Evolutionary conservation across 2,113 vertebrate genomes (phyloP).

Genomic region (Psilopsiagon aymara): DNA sequence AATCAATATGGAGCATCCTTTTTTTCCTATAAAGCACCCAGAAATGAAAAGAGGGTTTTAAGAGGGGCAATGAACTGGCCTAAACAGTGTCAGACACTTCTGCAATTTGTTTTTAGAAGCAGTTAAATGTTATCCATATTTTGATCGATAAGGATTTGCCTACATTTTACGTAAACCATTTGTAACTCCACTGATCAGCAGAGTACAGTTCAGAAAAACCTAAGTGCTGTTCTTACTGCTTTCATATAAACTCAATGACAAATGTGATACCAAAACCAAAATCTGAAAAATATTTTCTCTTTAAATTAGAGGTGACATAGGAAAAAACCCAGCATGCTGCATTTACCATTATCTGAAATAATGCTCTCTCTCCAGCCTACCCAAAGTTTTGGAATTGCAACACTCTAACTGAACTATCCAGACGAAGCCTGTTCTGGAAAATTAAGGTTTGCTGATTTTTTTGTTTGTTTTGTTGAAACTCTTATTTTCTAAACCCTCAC

Average conservation of each 20-base stretch:
- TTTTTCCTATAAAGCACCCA: neutral
- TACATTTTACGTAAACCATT: slow-evolving; percentile 51
- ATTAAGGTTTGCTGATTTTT: slow-evolving; percentile 48
- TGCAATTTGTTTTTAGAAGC: slow-evolving; percentile 23
- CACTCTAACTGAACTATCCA: slow-evolving; percentile 63
- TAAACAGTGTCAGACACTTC: neutral
- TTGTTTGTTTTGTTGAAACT: neutral
- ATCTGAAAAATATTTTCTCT: slow-evolving; percentile 1
- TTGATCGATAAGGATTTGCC: slow-evolving; percentile 61
- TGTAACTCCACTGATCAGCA: slow-evolving; percentile 57
- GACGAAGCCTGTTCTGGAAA: slow-evolving; percentile 56
- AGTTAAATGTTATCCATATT: neutral
- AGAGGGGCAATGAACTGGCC: neutral
- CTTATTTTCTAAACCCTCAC: slow-evolving; percentile 23
- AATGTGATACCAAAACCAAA: slow-evolving; percentile 40
- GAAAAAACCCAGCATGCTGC: slow-evolving; percentile 43
- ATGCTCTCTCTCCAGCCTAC: slow-evolving; percentile 55
- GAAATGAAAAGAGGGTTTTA: neutral
- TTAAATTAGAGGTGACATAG: slow-evolving; percentile 53
- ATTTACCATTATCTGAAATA: slow-evolving; percentile 61
- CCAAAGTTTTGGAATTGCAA: slow-evolving; percentile 55
- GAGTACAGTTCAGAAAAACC: slow-evolving; percentile 50
- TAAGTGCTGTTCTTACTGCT: slow-evolving; percentile 59
- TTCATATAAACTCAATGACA: slow-evolving; percentile 63
- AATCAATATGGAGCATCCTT: neutral